Evolutionary conservation across 2,888 invertebrate species (phyloP).

Genomic region (Ptilodon capucinus): DNA sequence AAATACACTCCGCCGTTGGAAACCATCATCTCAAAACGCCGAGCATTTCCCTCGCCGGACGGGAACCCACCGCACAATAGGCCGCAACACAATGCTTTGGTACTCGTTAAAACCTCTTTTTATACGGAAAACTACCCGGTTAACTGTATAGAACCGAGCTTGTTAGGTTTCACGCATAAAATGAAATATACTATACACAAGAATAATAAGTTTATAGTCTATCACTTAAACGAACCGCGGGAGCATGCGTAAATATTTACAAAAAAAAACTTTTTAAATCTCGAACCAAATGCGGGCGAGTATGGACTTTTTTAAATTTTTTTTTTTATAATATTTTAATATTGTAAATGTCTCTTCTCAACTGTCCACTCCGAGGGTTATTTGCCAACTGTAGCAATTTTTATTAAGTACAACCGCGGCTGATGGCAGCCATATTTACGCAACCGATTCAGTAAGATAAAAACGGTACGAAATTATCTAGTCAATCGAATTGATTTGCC

Average conservation of each 20-base stretch:
- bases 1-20: slow-evolving; percentile 28
- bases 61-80: slow-evolving; percentile 43
- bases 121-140: slow-evolving; percentile 27
- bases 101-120: slow-evolving; percentile 55
- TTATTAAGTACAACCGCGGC: slow-evolving; percentile 27
- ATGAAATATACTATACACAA: too few relatives aligned
- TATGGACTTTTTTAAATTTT: not conserved
- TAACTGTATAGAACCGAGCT: slow-evolving; percentile 26
- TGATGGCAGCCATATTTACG: slow-evolving; percentile 43
- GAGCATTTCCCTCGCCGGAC: slow-evolving; percentile 40
- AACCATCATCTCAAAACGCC: slow-evolving; percentile 47
- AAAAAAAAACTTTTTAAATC: slow-evolving; percentile 7
- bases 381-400: slow-evolving; percentile 39
- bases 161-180: slow-evolving; percentile 25
- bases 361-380: slow-evolving; percentile 29
- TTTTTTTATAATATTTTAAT: not conserved
- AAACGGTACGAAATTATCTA: slow-evolving; percentile 38
- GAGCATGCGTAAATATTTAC: too few relatives aligned
- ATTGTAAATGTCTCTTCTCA: slow-evolving; percentile 3
- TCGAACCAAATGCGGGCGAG: not conserved
- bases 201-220: too few relatives aligned
- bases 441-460: slow-evolving; percentile 40
- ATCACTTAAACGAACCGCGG: slow-evolving; percentile 32
- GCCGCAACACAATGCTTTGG: slow-evolving; percentile 42
- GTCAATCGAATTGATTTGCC: slow-evolving; percentile 50